Base-by-base conservation (phyloP, 2,113 vertebrate species). In the Mionectes macconnelli region DNA sequence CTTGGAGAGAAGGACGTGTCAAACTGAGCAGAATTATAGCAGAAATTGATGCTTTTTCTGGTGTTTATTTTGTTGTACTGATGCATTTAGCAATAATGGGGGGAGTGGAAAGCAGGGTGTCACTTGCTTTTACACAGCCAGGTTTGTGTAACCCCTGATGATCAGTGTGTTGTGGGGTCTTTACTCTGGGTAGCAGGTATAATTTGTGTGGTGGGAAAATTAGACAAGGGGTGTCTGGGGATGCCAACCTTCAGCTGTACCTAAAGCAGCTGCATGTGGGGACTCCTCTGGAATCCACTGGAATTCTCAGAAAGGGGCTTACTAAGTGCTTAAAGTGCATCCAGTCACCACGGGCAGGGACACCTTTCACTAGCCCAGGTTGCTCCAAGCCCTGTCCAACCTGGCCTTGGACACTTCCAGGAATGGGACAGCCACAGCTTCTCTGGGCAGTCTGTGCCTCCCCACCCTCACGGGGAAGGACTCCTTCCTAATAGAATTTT, bases 341-440 rank as follows among this genome's bases (percentile, higher is more conserved):
- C 50, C 25, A 28, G 25, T 28, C 50, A 52, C 50, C 53, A 25
- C 25, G 78, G 30, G 14, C 62, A 75, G 70, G 40, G 78, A 68
- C 78, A 10, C 16, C 62, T 75, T 0, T 13, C 53, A 53, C 55
- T 17, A 15, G 8, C 20, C 69, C 87, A 75, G 69, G 78, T 8
- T 67, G 44, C 52, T 81, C 60, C 74, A 0, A 79, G 42, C 59
- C 76, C 68, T 33, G 15, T n/a, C 60, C 87, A 83, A 0, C 47
- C 70, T 69, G 78, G 24, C 78, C 87, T 89, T 47, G 79, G 79
- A 3, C 70, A 84, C 63, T 90, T 12, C 79, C 72, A 90, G 87
- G 79, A 63, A 84, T 90, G 70, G 55, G 40, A 40, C 63, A 90
- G 79, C 55, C 70, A 0, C 55, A 90, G 79, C 70, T 62, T 8